These are phyloP conservation scores for Pogonophryne albipinna DNA, from an alignment of 2,797 vertebrate genomes.

Conservation along the genomic window DNA sequence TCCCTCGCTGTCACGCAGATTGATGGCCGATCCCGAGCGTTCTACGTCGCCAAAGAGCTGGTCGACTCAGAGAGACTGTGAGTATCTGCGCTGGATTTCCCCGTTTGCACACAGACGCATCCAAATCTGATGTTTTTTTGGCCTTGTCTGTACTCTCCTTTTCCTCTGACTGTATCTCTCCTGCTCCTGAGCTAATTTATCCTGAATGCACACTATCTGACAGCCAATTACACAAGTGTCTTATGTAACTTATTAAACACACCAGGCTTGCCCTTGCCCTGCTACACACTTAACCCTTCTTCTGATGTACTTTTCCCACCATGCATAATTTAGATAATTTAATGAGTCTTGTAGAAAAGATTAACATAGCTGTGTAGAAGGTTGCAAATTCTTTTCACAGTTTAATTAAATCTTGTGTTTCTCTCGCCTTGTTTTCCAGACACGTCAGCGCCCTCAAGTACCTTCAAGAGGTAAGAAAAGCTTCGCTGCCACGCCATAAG, in stretches of 20 bases:
- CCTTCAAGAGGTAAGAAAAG: slow-evolving; percentile 86
- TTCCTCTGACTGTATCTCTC: slow-evolving; percentile 6
- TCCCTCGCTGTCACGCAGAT: slow-evolving; percentile 83
- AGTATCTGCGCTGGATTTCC: slow-evolving; percentile 76
- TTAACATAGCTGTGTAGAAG: slow-evolving; percentile 20
- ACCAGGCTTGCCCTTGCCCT: slow-evolving; percentile 40
- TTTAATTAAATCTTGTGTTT: slow-evolving; percentile 31
- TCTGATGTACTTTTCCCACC: slow-evolving; percentile 48
- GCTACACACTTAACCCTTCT: slow-evolving; percentile 53
- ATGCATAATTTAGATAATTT: slow-evolving; percentile 50
- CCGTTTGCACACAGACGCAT: slow-evolving; percentile 9
- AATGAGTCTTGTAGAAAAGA: slow-evolving; percentile 32
- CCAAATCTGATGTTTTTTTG: slow-evolving; percentile 8
- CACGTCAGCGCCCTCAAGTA: slow-evolving; percentile 91
- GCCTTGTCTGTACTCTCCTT: not conserved
- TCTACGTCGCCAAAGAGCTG: slow-evolving; percentile 92
- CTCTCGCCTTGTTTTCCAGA: slow-evolving; percentile 83
- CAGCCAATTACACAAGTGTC: slow-evolving; percentile 69
- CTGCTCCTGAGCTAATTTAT: slow-evolving; percentile 38
- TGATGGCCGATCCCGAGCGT: slow-evolving; percentile 92
- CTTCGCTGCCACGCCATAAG: not conserved
- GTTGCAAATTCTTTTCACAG: slow-evolving; percentile 30
- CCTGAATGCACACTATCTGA: slow-evolving; percentile 50
- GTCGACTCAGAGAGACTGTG: slow-evolving; percentile 93
- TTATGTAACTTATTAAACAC: slow-evolving; percentile 48